Evolutionary conservation across 2,888 invertebrate genomes (phyloP), one percentile per base, ranked within the genome.

Genomic region (Erannis defoliaria): DNA sequence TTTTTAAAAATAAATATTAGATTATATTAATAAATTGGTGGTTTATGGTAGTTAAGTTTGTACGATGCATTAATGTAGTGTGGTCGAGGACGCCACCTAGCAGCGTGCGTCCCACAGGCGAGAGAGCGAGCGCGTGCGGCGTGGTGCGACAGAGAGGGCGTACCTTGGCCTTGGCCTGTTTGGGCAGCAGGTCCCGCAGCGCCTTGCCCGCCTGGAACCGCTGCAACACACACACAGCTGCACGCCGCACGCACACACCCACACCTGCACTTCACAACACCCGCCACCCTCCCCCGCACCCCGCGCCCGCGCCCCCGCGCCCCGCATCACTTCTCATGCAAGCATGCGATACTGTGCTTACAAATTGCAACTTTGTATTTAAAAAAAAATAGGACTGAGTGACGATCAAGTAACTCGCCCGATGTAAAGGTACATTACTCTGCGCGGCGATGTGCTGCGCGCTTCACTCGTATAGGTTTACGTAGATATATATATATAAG

Each of bases 161-260:
- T 78, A 92, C 91, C 91, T 90, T 90, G 76, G 72, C 77, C 77
- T 85, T 87, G 77, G 89, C 86, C 66, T 64, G 68, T 42, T 62
- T 33, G 29, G 90, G 90, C 82, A 91, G 86, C 77, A 80, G 82
- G 49, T 72, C 75, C 19, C 91, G 89, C 81, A 90, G 86, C 81
- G 81, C 76, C 64, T 78, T 77, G 72, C 81, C 81, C 64, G 72
- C 79, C 70, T 75, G 80, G 78, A 90, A 81, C 69, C 90, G 89
- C 92, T 91, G 91, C 79, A 91, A 91, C 85, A 88, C 72, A 76
- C 85, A 75, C 70, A 72, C 70, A 72, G 74, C 81, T 76, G 77
- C 78, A 43, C 68, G 45, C 55, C 19, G 49, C 64, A 60, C 62
- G 26, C 64, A 29, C 69, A 14, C 64, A 12, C 10, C 49, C 69